Evolutionary conservation across 2,888 invertebrate genomes (phyloP), one percentile per base, ranked within the genome.

Genomic region (Panzeria rudis): DNA sequence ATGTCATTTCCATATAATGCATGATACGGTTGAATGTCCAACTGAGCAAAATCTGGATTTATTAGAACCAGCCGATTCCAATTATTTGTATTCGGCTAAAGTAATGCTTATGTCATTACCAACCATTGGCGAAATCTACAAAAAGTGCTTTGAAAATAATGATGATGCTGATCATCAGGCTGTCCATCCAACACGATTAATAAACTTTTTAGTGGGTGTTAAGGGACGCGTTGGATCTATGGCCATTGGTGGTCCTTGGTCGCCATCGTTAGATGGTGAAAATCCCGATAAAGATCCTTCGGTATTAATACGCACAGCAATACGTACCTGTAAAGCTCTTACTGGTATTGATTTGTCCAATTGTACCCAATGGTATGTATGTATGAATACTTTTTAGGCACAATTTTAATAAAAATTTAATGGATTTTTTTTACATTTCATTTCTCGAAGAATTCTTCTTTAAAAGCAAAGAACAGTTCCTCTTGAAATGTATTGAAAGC

Each of bases 161-260:
- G 93, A 93, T 83, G 91, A 94, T 52, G 93, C 93, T 68, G 95
- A 94, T 73, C 95, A 95, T 83, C 95, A 95, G 89, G 96, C 96
- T 90, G 94, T 97, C 59, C 98, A 98, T 93, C 97, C 98, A 13
- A 97, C 97, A 11, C 94, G 98, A 56, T 93, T 98, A 66, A 95
- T 98, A 83, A 97, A 97, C 91, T 98, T 98, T 92, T 94, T 98
- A 87, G 97, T 98, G n/a, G 98, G 98, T 52, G 94, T 97, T 87
- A 95, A 96, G 86, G 97, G 97, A 44, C 98, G 98, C 93, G 97
- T 96, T 90, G 99, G 99, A 93, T 97, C 97, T 29, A 97, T 98
- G 96, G 98, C 98, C 7, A 97, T 99, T 88, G 99, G 99, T 85
- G 99, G 99, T 13, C 97, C 98, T 1, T 99, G 98, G 98, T 98